Percentiles rank a stretch among this genome's conserved stretches.
phyloP scores from a whole-genome alignment of 2,797 vertebrate genomes.

The Oreochromis mossambicus region DNA sequence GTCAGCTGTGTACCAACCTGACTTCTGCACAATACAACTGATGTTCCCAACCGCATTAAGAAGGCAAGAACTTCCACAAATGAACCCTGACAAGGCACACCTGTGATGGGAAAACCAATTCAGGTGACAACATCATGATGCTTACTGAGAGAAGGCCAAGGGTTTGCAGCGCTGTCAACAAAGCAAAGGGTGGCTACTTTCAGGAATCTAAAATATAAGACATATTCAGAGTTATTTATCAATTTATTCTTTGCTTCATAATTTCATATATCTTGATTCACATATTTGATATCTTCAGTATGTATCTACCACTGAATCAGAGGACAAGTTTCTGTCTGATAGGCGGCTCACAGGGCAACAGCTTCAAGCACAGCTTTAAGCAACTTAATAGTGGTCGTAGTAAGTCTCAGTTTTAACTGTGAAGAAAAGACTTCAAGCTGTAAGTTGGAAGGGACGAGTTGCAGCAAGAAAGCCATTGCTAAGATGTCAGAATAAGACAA shows the following conservation, averaged over 20 bases:
- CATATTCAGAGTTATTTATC: background rate
- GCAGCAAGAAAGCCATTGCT: too few species aligned
- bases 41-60: background rate
- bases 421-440: too few species aligned
- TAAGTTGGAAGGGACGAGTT: too few species aligned
- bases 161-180: background rate
- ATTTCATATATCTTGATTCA: background rate
- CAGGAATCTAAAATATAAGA: background rate
- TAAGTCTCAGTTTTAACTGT: too few species aligned
- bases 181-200: background rate
- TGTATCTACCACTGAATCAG: background rate
- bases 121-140: background rate
- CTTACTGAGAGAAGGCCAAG: background rate
- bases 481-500: too few species aligned
- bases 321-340: background rate
- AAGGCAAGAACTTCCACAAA: background rate
- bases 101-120: background rate
- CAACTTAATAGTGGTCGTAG: too few species aligned
- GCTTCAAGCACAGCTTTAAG: too few species aligned
- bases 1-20: background rate
- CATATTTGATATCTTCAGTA: background rate
- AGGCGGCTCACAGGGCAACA: too few species aligned
- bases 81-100: background rate
- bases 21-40: background rate
- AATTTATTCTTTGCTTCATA: background rate